Evolutionary conservation across 1,140 invertebrate genomes (phyloP).

Genomic region (Halesus radiatus): DNA sequence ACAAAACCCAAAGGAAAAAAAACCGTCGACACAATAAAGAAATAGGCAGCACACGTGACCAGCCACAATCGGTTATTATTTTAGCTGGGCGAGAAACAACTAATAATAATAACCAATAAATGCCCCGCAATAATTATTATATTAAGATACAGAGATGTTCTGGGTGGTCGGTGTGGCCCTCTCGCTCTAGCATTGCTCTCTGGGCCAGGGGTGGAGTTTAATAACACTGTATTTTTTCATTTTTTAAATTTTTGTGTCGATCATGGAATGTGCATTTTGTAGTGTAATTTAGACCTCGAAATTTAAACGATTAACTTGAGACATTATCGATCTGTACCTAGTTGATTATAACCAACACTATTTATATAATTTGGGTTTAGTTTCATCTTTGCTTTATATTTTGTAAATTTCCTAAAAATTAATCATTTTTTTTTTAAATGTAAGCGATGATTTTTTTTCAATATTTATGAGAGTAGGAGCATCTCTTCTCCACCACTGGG

Average conservation of each 20-base stretch:
- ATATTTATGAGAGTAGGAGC: too few relatives aligned
- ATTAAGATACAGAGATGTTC: constrained; percentile 47
- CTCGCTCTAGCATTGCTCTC: not conserved
- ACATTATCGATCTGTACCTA: too few relatives aligned
- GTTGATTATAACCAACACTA: too few relatives aligned
- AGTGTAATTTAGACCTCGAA: too few relatives aligned
- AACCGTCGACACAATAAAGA: constrained; percentile 31
- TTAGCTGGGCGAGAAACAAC: constrained; percentile 36
- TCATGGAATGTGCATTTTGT: too few relatives aligned
- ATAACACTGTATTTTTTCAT: not conserved
- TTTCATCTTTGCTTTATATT: too few relatives aligned
- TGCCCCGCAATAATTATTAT: constrained; percentile 57
- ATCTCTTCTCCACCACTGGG: constrained; percentile 16
- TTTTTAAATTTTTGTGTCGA: too few relatives aligned
- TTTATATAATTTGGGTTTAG: too few relatives aligned
- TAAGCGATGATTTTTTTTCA: too few relatives aligned
- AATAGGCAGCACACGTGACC: constrained; percentile 56
- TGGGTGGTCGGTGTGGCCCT: constrained; percentile 33
- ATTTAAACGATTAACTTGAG: too few relatives aligned
- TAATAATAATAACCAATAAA: constrained; percentile 52
- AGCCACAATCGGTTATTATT: constrained; percentile 53
- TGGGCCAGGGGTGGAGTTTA: constrained; percentile 60
- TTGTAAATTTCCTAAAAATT: too few relatives aligned
- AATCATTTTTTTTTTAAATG: too few relatives aligned
- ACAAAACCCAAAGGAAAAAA: constrained; percentile 34